Evolutionary conservation across 2,888 invertebrate species (phyloP), one percentile per base, ranked within the genome.

Genomic region (Oxyteleia sp.): DNA sequence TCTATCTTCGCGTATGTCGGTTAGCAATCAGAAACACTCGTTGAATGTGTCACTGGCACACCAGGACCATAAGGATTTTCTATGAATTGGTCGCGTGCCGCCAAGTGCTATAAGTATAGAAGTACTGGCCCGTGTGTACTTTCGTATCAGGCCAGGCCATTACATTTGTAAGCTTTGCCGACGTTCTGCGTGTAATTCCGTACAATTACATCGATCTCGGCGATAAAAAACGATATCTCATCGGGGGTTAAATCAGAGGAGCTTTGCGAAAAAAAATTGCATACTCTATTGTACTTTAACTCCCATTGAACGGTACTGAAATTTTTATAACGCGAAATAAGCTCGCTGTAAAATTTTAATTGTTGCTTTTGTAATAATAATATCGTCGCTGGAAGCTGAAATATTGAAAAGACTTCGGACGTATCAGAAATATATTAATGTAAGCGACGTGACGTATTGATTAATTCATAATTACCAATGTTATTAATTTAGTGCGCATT

Each of bases 11-110:
- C 75, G 87, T 88, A 89, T 87, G 89, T 90, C 88, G 90, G 85
- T 85, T 85, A 84, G 89, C 92, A 92, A 92, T 93, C 93, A 93
- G 91, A 89, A 93, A 93, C 93, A 93, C 93, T 92, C 93, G 90
- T 91, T 89, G 89, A 90, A 89, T 88, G 90, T 92, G 93, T 93
- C 93, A 93, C 88, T 86, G 89, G 88, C 93, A 93, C 88, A 86
- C 90, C 84, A 69, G 80, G 71, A 84, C 88, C 81, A 69, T 88
- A 89, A 87, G 88, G 89, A 89, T n/a, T 89, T 90, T 90, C 89
- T 89, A 90, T 90, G 90, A 89, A 89, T 89, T 87, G 91, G 90
- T 89, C 90, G 90, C 90, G 90, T 91, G 92, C 90, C 91, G 86
- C 87, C 82, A 71, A 83, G 80, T 81, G 78, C 69, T 76, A 84